Evolutionary conservation across 2,113 vertebrate species (phyloP).

Genomic region (Euleptes europaea): DNA sequence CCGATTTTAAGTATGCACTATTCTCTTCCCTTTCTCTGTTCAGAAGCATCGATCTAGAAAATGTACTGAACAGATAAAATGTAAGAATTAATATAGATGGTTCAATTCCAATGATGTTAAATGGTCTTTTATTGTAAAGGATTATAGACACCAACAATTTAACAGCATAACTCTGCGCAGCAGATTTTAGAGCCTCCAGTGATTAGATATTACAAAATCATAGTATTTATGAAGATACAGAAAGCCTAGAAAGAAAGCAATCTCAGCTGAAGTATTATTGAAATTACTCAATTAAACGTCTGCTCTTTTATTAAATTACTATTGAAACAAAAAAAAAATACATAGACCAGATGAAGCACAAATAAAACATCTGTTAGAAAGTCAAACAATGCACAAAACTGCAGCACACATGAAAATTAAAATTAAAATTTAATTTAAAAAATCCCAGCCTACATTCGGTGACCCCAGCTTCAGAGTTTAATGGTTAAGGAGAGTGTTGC

Average conservation of each 20-base stretch:
- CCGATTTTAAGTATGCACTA: neutral
- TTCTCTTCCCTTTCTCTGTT: slow-evolving; percentile 9
- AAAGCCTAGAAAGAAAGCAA: slow-evolving; percentile 11
- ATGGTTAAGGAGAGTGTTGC: neutral
- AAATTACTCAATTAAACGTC: slow-evolving; percentile 17
- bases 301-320: neutral
- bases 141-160: slow-evolving; percentile 7
- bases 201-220: neutral
- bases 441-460: neutral
- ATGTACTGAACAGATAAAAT: slow-evolving; percentile 34
- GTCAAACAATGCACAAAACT: neutral
- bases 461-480: neutral
- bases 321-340: slow-evolving; percentile 14
- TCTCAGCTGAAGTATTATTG: neutral
- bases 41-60: slow-evolving; percentile 26
- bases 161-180: neutral
- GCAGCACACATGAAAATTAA: neutral
- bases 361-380: slow-evolving; percentile 23
- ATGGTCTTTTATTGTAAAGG: slow-evolving; percentile 19
- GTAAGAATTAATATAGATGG: neutral
- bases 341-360: neutral
- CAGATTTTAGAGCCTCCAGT: neutral
- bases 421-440: neutral
- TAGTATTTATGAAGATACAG: neutral
- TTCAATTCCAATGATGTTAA: neutral